phyloP scores from a whole-genome alignment of 2,113 vertebrate genomes.

The Rousettus leschenaultii region DNA sequence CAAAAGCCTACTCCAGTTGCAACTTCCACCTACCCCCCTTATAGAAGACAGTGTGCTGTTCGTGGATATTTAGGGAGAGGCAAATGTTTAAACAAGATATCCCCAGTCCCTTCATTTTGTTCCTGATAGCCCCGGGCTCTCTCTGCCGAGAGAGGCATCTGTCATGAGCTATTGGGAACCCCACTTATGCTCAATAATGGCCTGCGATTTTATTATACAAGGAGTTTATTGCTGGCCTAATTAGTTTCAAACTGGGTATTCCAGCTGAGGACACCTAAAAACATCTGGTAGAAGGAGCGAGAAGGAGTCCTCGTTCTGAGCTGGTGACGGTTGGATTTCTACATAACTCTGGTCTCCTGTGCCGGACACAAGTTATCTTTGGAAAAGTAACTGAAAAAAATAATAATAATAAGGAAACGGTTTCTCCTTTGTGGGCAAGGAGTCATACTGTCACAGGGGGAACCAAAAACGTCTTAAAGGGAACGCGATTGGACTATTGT shows the following conservation, averaged over 20 bases:
- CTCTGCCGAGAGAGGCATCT: conserved; percentile 16
- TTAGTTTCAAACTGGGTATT: conserved; percentile 77
- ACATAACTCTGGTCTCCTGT: conserved; percentile 67
- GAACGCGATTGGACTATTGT: neutral
- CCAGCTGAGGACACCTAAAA: conserved; percentile 78
- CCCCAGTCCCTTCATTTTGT: neutral
- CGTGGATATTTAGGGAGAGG: neutral
- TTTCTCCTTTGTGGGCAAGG: conserved; percentile 66
- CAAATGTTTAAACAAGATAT: neutral
- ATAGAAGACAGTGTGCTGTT: rapidly evolving
- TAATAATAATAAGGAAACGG: conserved; percentile 55
- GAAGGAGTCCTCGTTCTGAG: conserved; percentile 55
- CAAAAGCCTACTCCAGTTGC: too few relatives aligned
- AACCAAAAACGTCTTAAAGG: conserved; percentile 40
- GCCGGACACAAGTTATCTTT: conserved; percentile 75
- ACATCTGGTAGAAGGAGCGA: conserved; percentile 69
- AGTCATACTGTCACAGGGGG: conserved; percentile 8
- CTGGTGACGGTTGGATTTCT: conserved; percentile 70
- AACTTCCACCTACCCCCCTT: neutral
- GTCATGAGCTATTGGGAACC: conserved; percentile 48
- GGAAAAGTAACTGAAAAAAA: conserved; percentile 78
- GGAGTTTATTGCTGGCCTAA: conserved; percentile 81
- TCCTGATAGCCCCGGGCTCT: neutral
- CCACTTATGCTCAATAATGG: conserved; percentile 71
- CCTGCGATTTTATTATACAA: conserved; percentile 79